These are phyloP conservation scores for Myxocyprinus asiaticus DNA, from an alignment of 2,113 vertebrate genomes.

Conservation along the genomic window DNA sequence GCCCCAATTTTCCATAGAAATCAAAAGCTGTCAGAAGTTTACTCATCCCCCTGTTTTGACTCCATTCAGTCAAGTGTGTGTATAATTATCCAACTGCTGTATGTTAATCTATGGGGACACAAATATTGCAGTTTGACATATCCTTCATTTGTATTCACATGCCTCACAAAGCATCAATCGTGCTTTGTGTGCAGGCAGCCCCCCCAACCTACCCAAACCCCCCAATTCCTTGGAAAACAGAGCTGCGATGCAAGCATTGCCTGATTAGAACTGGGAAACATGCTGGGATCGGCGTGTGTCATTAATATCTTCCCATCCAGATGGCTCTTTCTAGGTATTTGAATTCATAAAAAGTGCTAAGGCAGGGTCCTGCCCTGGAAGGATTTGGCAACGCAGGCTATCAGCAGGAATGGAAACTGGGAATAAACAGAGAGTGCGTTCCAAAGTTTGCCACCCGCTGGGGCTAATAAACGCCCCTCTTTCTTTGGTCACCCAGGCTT, in stretches of 20 bases:
- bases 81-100: constrained; percentile 77
- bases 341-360: constrained; percentile 60
- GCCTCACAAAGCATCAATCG: constrained; percentile 79
- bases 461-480: constrained; percentile 28
- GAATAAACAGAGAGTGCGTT: constrained; percentile 31
- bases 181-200: constrained; percentile 69
- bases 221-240: constrained; percentile 66
- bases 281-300: constrained; percentile 72
- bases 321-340: constrained; percentile 69
- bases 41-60: constrained; percentile 76
- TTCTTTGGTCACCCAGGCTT: constrained; percentile 36
- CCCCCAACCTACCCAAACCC: constrained; percentile 46
- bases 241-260: constrained; percentile 63
- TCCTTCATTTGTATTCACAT: constrained; percentile 81
- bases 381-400: constrained; percentile 36
- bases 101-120: constrained; percentile 79
- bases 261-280: constrained; percentile 75
- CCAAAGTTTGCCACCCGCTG: constrained; percentile 30
- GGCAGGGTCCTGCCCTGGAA: constrained; percentile 49
- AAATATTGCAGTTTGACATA: constrained; percentile 82
- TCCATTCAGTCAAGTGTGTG: constrained; percentile 79
- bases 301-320: constrained; percentile 77
- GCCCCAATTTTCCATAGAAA: constrained; percentile 73
- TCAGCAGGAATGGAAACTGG: constrained; percentile 6
- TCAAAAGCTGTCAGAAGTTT: constrained; percentile 73